Conservation (phyloP, 2,888 invertebrate genomes). For the Lasioglossum lativentre region DNA sequence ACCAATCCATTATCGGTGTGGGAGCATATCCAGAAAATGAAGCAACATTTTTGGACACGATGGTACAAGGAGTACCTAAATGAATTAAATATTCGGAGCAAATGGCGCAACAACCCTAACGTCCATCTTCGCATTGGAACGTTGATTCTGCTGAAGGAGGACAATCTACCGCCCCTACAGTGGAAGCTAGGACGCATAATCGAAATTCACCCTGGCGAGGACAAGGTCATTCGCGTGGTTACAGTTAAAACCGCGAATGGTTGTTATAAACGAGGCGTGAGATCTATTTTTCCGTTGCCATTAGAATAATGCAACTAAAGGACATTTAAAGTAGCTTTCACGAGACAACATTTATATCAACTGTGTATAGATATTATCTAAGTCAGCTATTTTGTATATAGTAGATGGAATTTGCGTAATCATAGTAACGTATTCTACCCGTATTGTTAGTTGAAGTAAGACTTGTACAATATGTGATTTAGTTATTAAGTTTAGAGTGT, state of each 20-base stretch:
- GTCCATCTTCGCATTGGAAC: neutral
- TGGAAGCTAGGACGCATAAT: neutral
- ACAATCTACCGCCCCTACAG: neutral
- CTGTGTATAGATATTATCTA: no score
- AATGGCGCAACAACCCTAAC: neutral
- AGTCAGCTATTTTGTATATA: no score
- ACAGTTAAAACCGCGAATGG: neutral
- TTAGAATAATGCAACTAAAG: neutral
- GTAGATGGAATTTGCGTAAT: no score
- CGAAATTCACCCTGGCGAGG: neutral
- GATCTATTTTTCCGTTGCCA: neutral
- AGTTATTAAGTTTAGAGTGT: no score
- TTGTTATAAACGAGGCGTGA: neutral
- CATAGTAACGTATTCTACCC: no score
- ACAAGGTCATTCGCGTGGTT: no score
- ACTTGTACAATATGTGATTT: no score
- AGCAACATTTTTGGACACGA: constrained; percentile 14
- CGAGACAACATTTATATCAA: no score
- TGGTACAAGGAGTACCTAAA: constrained; percentile 29
- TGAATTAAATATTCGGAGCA: neutral
- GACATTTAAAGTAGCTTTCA: no score
- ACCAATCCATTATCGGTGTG: neutral
- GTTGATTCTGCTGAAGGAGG: neutral
- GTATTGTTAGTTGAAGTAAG: no score
- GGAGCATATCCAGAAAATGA: neutral